These are phyloP conservation scores for Thryonomys swinderianus DNA, from an alignment of 2,113 vertebrate genomes.

Conservation along the genomic window DNA sequence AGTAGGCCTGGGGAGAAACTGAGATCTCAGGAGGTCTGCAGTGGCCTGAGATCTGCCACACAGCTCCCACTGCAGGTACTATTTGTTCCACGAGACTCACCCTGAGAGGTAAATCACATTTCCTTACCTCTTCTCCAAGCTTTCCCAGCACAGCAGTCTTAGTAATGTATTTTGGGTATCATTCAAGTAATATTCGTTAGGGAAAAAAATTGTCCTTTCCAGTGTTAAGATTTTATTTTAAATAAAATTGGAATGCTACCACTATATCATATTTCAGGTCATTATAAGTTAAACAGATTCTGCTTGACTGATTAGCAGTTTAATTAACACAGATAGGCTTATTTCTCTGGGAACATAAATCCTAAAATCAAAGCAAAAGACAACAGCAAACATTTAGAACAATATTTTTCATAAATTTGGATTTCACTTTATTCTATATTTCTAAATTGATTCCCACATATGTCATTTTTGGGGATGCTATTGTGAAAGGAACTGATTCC, in stretches of 20 bases:
- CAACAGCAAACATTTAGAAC: constrained; percentile 9
- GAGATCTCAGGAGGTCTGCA: not conserved
- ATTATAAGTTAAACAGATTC: constrained; percentile 9
- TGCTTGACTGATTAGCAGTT: not conserved
- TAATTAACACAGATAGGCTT: constrained; percentile 25
- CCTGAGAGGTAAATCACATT: not conserved
- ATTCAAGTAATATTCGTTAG: not conserved
- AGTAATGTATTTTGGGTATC: not conserved
- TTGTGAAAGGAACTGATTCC: too few species aligned
- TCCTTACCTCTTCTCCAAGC: not conserved
- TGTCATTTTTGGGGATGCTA: too few species aligned
- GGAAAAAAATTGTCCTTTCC: not conserved
- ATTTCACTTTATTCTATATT: constrained; percentile 30
- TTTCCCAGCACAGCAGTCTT: not conserved
- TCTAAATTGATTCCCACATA: too few species aligned
- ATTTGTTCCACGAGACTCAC: not conserved
- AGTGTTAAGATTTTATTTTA: constrained; percentile 9
- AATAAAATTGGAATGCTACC: not conserved
- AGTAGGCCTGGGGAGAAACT: not conserved
- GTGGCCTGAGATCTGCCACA: not conserved
- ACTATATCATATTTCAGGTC: not conserved
- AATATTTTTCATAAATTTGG: constrained; percentile 14
- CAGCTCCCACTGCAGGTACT: not conserved
- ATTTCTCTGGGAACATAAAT: constrained; percentile 1
- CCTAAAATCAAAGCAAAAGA: constrained; percentile 28